These are phyloP conservation scores for Caenorhabditis sp. DNA, from an alignment of 2,888 invertebrate genomes.

Conservation along the genomic window DNA sequence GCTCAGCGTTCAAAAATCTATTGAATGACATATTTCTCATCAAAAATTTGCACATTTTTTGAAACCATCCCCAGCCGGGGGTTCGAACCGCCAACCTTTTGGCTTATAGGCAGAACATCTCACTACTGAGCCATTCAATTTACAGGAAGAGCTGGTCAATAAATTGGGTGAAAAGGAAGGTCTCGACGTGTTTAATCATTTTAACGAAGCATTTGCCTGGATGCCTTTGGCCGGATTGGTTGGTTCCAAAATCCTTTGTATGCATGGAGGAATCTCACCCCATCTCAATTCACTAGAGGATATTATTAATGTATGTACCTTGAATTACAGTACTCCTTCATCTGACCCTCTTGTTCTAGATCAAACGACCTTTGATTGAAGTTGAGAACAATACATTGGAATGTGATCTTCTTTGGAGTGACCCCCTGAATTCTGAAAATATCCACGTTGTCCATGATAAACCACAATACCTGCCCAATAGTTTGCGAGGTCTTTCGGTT, in stretches of 20 bases:
- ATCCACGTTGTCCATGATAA: not conserved
- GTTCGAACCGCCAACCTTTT: too few species aligned
- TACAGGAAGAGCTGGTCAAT: conserved; percentile 5
- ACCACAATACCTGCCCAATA: conserved; percentile 10
- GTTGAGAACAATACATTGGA: conserved; percentile 8
- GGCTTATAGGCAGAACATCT: not conserved
- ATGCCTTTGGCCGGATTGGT: conserved; percentile 41
- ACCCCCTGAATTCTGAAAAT: conserved; percentile 21
- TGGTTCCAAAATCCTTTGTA: conserved; percentile 39
- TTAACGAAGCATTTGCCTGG: conserved; percentile 36
- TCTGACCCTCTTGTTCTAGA: conserved; percentile 8
- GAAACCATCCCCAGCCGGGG: too few species aligned
- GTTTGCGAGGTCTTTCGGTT: conserved; percentile 14
- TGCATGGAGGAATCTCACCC: conserved; percentile 50
- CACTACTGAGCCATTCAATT: not conserved
- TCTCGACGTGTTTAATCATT: conserved; percentile 15
- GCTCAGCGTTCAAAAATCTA: too few species aligned
- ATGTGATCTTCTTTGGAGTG: conserved; percentile 38
- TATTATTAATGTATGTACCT: conserved; percentile 14
- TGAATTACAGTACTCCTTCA: not conserved
- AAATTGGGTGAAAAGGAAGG: conserved; percentile 7
- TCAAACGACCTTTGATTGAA: conserved; percentile 30
- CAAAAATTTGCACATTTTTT: too few species aligned
- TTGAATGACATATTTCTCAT: too few species aligned
- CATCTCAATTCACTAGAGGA: conserved; percentile 21